Evolutionary conservation across 2,797 vertebrate species (phyloP), one percentile per base, ranked within the genome.

Genomic region (Poeciliopsis turneri): DNA sequence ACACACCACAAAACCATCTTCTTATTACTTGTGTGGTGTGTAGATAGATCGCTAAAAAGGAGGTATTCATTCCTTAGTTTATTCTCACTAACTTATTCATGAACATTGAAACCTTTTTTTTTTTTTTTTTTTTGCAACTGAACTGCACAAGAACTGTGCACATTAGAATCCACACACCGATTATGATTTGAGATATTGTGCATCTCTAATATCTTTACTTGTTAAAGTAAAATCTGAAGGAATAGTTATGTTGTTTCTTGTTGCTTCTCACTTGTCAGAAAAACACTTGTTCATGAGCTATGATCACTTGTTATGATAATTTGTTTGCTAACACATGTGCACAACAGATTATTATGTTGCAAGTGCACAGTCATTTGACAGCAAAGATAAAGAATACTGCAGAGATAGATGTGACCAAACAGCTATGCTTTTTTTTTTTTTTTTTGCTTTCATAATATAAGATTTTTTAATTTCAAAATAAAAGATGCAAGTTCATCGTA

Each of bases 291-390:
- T 43, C 11, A n/a, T 69, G 23, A 43, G 43, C 20, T 43, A 69
- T 7, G 1, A 15, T n/a, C 12, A 68, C 20, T 68, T 59, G 55
- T 59, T 59, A 30, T 18, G 33, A 39, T 71, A 5, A 47, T 10
- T 72, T 59, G 23, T 76, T 64, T 81, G 30, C 57, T 36, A 61
- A 72, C 43, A 76, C 20, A 71, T 11, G 45, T 1, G 43, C 25
- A 55, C 75, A 81, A 61, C 55, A 51, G 13, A 68, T 30, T 75
- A 23, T 66, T 66, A 39, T 69, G 30, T 74, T 82, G 46, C 79
- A 1, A 47, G 11, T 39, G 5, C 13, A 13, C 74, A 79, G 8
- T 75, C 33, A 59, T 28, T 41, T 68, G 10, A 41, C 20, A 39
- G 36, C 12, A 68, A 41, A 25, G 20, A 68, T 68, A 25, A 68